Evolutionary conservation across 2,797 vertebrate genomes (phyloP), one percentile per base, ranked within the genome.

Genomic region (Chromobotia macracanthus): DNA sequence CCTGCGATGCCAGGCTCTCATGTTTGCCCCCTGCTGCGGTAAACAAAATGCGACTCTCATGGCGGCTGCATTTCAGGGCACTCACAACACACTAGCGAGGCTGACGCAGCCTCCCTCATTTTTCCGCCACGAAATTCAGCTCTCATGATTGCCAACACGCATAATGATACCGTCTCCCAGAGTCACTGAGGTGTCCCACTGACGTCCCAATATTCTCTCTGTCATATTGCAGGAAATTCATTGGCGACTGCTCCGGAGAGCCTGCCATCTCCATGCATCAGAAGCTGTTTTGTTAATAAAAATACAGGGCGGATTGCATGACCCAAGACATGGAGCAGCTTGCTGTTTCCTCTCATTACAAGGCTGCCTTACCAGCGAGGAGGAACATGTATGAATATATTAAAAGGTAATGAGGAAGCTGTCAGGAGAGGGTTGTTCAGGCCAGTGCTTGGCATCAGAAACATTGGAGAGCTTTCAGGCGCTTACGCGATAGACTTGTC

Each of bases 101-200:
- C 87, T 84, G 86, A 84, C 80, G 79, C 75, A 53, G 75, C 68
- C 81, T 82, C 82, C 74, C 82, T 87, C 89, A 90, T 92, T 91
- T 90, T n/a, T 87, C 91, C 90, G 84, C 90, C 90, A 92, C 90
- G 87, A 91, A 92, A 93, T 94, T 94, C 92, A 92, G 89, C 90
- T 91, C 87, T 89, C 87, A 90, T 94, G 94, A 94, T 94, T 93
- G 92, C 92, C 93, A 94, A 94, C 93, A 93, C 87, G 91, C 88
- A 91, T 96, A 95, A 97, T 95, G 93, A 95, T 93, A 94, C 94
- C 94, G 90, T 95, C 94, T 95, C 93, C 93, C 90, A 92, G 94
- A 93, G 94, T 91, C 89, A 90, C 90, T 89, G 89, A 95, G 92
- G 93, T 93, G 91, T 93, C 93, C 93, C 92, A 94, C 93, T 93